Evolutionary conservation across 2,888 invertebrate species (phyloP), one percentile per base, ranked within the genome.

Genomic region (Agrotis ipsilon): DNA sequence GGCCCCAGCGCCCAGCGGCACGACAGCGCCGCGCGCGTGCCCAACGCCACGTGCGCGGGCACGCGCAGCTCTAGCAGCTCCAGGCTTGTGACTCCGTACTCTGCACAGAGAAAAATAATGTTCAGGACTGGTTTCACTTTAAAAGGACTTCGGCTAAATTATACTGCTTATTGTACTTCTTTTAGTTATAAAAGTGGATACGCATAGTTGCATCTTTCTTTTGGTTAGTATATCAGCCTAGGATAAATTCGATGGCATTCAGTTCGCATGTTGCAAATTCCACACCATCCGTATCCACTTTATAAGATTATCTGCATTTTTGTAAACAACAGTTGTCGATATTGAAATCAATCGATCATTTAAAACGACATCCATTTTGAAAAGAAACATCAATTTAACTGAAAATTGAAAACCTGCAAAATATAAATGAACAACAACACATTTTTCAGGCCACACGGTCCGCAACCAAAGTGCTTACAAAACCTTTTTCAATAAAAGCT

Each of bases 1-100:
- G 98, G 98, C 3, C 93, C 93, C 91, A 98, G 96, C 93, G 98
- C 97, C 96, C 98, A 98, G 91, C 97, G 97, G 94, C 98, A 98
- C 64, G 98, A 98, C 84, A 98, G 95, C 70, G 97, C 96, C 51
- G 98, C 98, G 85, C 97, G 97, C 89, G 98, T 97, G 86, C 98
- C 98, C 78, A 98, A 96, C 73, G 98, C 97, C 83, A 98, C 98
- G 94, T 98, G 98, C 81, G 97, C 97, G 21, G 98, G 98, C 89
- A 98, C 97, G 84, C 97, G 97, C 70, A 98, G 96, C 92, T 98
- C 98, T 82, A 97, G 96, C 92, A 98, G 96, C 86, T 97, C 97
- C 87, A 98, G 93, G 52, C 94, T 92, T 54, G 90, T 89, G 19
- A 92, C 94, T 3, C 92, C 91, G 68, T 92, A 92, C 72, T 93